Percentiles rank a stretch among this genome's conserved stretches.
These are phyloP conservation scores for Notolabrus celidotus DNA, from an alignment of 2,797 vertebrate genomes.

Conservation along the genomic window DNA sequence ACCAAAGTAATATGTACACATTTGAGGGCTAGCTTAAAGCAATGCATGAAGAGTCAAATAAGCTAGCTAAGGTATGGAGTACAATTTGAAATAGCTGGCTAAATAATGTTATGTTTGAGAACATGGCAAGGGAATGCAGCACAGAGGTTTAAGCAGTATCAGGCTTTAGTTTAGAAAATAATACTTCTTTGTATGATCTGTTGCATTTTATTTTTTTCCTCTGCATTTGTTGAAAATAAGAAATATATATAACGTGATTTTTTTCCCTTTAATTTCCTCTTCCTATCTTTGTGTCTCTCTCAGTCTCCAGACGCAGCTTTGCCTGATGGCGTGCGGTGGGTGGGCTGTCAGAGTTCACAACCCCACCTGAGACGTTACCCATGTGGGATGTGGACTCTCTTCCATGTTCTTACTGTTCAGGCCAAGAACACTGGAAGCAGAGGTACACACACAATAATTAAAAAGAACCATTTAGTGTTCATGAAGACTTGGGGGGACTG, in stretches of 20 bases:
- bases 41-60: no score
- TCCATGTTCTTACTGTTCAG: slow-evolving; percentile 92
- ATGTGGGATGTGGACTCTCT: slow-evolving; percentile 93
- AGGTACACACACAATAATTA: slow-evolving; percentile 62
- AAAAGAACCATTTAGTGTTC: slow-evolving; percentile 34
- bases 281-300: slow-evolving; percentile 12
- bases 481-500: background rate
- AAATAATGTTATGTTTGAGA: no score
- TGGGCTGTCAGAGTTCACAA: slow-evolving; percentile 92
- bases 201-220: background rate
- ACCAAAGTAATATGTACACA: no score
- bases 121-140: no score
- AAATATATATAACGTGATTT: background rate
- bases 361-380: slow-evolving; percentile 90
- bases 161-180: no score
- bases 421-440: slow-evolving; percentile 57
- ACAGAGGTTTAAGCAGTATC: no score
- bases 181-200: no score
- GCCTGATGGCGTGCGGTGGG: slow-evolving; percentile 86
- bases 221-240: background rate
- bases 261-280: slow-evolving; percentile 13
- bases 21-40: no score
- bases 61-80: no score
- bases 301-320: slow-evolving; percentile 81
- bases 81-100: no score